phyloP scores from a whole-genome alignment of 2,797 vertebrate species.

The Discoglossus pictus region DNA sequence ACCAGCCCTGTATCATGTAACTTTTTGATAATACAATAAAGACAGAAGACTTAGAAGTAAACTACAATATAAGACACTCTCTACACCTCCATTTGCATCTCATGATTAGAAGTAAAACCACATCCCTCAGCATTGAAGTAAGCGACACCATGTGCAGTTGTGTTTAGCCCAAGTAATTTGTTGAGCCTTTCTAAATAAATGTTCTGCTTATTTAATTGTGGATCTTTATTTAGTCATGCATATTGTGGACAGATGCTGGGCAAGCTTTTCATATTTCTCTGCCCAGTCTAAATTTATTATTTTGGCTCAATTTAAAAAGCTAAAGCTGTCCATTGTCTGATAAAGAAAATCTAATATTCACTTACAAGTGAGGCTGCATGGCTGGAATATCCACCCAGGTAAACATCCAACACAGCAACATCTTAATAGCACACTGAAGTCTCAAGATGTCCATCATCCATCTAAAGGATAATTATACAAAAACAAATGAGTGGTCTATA shows the following conservation, averaged over 20 bases:
- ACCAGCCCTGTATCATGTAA: too few relatives aligned
- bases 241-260: slow-evolving; percentile 18
- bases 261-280: background rate
- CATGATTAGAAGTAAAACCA: slow-evolving; percentile 3
- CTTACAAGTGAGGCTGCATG: too few relatives aligned
- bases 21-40: too few relatives aligned
- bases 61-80: too few relatives aligned
- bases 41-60: too few relatives aligned
- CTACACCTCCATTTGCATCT: too few relatives aligned
- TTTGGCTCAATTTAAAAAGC: slow-evolving; percentile 18
- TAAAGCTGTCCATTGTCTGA: background rate
- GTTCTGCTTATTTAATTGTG: slow-evolving; percentile 18
- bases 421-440: too few relatives aligned
- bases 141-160: slow-evolving; percentile 34
- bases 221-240: slow-evolving; percentile 22
- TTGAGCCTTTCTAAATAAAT: slow-evolving; percentile 27
- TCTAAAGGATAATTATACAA: too few relatives aligned
- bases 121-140: slow-evolving; percentile 6
- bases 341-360: background rate
- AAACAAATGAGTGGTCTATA: too few relatives aligned
- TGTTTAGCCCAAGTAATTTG: slow-evolving; percentile 19
- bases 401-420: too few relatives aligned
- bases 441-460: too few relatives aligned
- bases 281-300: background rate
- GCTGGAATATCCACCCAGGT: too few relatives aligned